Conservation (phyloP, 1,140 invertebrate species). For the Drosophila dunni region DNA sequence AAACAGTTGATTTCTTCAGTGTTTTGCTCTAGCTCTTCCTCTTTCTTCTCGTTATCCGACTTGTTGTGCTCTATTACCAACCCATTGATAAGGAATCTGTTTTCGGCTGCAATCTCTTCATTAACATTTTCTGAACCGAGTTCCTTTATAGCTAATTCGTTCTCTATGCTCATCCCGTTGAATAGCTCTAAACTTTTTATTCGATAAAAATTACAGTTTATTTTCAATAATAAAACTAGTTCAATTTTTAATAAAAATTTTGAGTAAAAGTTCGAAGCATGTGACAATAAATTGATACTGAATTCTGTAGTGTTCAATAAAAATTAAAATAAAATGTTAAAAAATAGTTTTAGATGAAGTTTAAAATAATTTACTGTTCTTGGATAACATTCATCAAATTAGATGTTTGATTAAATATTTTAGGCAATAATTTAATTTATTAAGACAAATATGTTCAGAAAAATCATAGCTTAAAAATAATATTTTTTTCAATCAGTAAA, state of each 20-base stretch:
- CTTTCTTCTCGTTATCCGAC: background rate
- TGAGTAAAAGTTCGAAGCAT: constrained; percentile 31
- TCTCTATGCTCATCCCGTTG: constrained; percentile 18
- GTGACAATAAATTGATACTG: background rate
- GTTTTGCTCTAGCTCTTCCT: background rate
- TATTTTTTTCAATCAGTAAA: no score
- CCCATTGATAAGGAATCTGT: background rate
- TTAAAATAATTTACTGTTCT: no score
- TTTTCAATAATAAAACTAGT: constrained; percentile 14
- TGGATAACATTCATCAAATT: no score
- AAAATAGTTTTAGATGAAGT: no score
- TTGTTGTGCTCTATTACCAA: background rate
- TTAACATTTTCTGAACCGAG: background rate
- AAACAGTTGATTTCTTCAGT: background rate
- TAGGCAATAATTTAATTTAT: no score
- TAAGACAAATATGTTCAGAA: no score
- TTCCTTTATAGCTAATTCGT: background rate
- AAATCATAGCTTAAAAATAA: no score
- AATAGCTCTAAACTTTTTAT: background rate
- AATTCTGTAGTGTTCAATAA: background rate
- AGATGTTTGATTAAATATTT: no score
- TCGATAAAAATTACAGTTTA: constrained; percentile 2
- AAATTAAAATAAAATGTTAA: no score
- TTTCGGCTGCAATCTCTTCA: background rate
- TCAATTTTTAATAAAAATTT: constrained; percentile 8